Evolutionary conservation across 2,113 vertebrate genomes (phyloP).

Genomic region (Grammomys surdaster): DNA sequence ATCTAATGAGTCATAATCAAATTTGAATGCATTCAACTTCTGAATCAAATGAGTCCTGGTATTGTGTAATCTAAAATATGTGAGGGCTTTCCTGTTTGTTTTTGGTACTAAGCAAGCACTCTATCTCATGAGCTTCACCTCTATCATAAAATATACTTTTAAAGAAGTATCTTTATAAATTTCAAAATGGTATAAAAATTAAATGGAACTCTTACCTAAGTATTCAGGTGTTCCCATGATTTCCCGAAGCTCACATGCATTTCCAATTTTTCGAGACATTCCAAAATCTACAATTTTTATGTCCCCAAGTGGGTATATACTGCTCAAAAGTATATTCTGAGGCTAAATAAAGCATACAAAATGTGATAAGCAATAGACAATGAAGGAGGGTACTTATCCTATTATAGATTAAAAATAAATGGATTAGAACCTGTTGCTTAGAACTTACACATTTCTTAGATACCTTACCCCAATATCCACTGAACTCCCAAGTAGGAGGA

Average conservation of each 20-base stretch:
- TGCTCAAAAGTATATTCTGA: slow-evolving; percentile 97
- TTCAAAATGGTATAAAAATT: slow-evolving; percentile 59
- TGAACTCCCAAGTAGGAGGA: slow-evolving; percentile 3
- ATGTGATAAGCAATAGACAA: slow-evolving; percentile 44
- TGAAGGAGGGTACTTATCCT: slow-evolving; percentile 11
- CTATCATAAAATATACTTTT: neutral
- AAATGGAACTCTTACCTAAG: slow-evolving; percentile 90
- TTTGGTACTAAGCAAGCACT: neutral
- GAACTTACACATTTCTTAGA: neutral
- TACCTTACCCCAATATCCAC: slow-evolving; percentile 18
- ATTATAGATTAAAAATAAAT: neutral
- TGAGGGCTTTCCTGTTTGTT: neutral
- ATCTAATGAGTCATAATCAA: slow-evolving; percentile 35
- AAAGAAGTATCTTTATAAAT: neutral
- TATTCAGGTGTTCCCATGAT: slow-evolving; percentile 98
- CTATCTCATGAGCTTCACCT: neutral
- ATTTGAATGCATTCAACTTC: slow-evolving; percentile 4
- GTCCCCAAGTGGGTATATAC: slow-evolving; percentile 93
- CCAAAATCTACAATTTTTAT: slow-evolving; percentile 99
- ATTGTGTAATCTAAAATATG: slow-evolving; percentile 22
- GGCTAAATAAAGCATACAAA: slow-evolving; percentile 88
- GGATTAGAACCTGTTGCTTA: neutral
- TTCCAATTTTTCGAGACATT: slow-evolving; percentile 94
- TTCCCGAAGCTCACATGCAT: slow-evolving; percentile 91
- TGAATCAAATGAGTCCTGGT: slow-evolving; percentile 1